These are phyloP conservation scores for Parazoanthus atlanticus DNA, from an alignment of 92 coral and sea anemone genomes.

Conservation along the genomic window DNA sequence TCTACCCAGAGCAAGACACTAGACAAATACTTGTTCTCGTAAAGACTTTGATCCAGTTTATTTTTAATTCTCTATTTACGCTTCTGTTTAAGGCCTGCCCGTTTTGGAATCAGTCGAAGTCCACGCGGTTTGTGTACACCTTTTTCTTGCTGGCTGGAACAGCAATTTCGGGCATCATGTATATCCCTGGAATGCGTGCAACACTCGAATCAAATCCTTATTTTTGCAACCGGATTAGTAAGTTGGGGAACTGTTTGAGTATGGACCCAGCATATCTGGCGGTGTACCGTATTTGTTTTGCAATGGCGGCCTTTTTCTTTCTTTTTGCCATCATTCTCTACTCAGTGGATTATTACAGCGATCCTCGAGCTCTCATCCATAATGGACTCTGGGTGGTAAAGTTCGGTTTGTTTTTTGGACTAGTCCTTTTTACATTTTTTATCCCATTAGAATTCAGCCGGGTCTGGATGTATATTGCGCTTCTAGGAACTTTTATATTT, in stretches of 20 bases:
- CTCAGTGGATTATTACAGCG: conserved; percentile 69
- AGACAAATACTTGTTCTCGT: conserved; percentile 61
- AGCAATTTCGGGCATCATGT: conserved; percentile 69
- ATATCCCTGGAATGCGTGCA: conserved; percentile 77
- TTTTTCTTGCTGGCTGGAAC: conserved; percentile 81
- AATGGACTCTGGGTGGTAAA: conserved; percentile 93
- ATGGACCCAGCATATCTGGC: conserved; percentile 98
- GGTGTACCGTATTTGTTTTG: conserved; percentile 90
- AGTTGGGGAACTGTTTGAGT: conserved; percentile 87
- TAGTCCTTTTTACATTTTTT: conserved; percentile 82
- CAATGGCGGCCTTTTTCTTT: conserved; percentile 95
- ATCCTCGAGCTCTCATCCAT: conserved; percentile 89
- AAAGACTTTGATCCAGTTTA: conserved; percentile 67
- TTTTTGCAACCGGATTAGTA: conserved; percentile 80
- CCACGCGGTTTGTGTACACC: conserved; percentile 79
- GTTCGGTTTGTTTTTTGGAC: conserved; percentile 88
- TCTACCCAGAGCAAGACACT: conserved; percentile 67
- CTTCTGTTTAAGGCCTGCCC: conserved; percentile 80
- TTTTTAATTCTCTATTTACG: conserved; percentile 57
- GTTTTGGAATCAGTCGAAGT: conserved; percentile 74
- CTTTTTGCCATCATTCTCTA: conserved; percentile 83
- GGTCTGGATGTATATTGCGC: conserved; percentile 88
- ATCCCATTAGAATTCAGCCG: conserved; percentile 90
- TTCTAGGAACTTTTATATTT: conserved; percentile 85
- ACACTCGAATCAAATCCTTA: conserved; percentile 74